A percentile compares a stretch with the other conserved stretches of the same genome.
phyloP scores from a whole-genome alignment of 2,888 invertebrate genomes.

The Azorinus chamasolen region DNA sequence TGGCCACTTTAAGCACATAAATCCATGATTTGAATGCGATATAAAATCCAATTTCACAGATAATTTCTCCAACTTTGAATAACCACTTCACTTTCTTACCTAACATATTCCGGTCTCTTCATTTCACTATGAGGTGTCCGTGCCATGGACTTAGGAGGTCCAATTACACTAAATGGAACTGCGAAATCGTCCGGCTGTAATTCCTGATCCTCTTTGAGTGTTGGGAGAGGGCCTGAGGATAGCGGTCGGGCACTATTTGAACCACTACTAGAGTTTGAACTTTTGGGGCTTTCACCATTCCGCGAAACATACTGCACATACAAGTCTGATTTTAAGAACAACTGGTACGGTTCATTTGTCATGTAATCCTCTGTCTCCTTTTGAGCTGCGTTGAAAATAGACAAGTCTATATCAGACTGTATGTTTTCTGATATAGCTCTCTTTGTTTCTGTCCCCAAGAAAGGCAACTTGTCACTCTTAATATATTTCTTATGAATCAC shows the following conservation, averaged over 20 bases:
- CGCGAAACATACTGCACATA: constrained; percentile 89
- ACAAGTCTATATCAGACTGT: constrained; percentile 88
- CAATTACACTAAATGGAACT: constrained; percentile 46
- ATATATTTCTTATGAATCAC: constrained; percentile 88
- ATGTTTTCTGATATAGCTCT: constrained; percentile 89
- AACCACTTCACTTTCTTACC: constrained; percentile 41
- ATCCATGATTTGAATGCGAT: too few relatives aligned
- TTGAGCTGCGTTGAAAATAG: constrained; percentile 95
- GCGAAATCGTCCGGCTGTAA: constrained; percentile 84
- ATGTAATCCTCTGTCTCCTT: constrained; percentile 93
- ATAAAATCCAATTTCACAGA: too few relatives aligned
- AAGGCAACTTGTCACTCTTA: constrained; percentile 91
- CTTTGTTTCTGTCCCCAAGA: constrained; percentile 93
- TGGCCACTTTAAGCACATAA: too few relatives aligned
- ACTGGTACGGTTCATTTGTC: constrained; percentile 95
- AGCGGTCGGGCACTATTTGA: constrained; percentile 82
- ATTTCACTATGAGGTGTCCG: constrained; percentile 52
- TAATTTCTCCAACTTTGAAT: too few relatives aligned
- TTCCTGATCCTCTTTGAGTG: constrained; percentile 95
- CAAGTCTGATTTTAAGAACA: constrained; percentile 96
- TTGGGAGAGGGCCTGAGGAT: constrained; percentile 88
- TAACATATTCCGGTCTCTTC: constrained; percentile 62
- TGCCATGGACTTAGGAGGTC: constrained; percentile 59
- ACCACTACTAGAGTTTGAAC: constrained; percentile 81
- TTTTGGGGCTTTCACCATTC: constrained; percentile 84